Evolutionary conservation across 2,888 invertebrate species (phyloP), one percentile per base, ranked within the genome.

Genomic region (Graphium colonna): DNA sequence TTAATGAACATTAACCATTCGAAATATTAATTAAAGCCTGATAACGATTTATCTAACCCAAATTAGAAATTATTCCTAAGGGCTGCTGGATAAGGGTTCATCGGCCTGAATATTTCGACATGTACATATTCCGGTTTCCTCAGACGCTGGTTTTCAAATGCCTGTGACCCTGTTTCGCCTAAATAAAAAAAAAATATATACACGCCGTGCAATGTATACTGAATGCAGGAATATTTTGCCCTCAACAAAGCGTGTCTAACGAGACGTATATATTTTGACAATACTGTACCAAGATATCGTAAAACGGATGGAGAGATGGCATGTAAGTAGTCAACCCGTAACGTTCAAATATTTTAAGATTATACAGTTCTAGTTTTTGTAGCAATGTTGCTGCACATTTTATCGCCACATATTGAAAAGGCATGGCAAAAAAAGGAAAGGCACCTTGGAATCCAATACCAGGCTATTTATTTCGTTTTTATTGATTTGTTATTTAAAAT

Each of bases 81-180:
- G 18, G 41, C 39, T 39, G 9, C 9, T 12, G 16, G 8, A 36
- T 15, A 50, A 49, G 59, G 64, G 75, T 71, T 79, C 78, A 71
- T 60, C 60, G 67, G 68, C 71, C 77, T 65, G 62, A 63, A 70
- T 67, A 69, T 69, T 69, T 69, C 67, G 62, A 60, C 62, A 69
- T 5, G n/a, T 63, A 68, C 59, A 68, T 63, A 67, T 69, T 60
- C 60, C 61, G 66, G 72, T 73, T 73, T 69, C 61, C 68, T 68
- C 65, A 62, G 64, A 28, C 28, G 42, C 28, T 16, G 47, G 48
- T 42, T 18, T 67, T 69, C 68, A 75, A 73, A 64, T 64, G 68
- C 60, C 67, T 72, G 66, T 75, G 75, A 73, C 82, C 79, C 66
- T 73, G 72, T 80, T 78, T 76, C 64, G 46, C 60, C 62, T 67